Percentiles rank a stretch among this genome's conserved stretches.
phyloP scores from a whole-genome alignment of 2,797 vertebrate genomes.

The Danio tinwini region DNA sequence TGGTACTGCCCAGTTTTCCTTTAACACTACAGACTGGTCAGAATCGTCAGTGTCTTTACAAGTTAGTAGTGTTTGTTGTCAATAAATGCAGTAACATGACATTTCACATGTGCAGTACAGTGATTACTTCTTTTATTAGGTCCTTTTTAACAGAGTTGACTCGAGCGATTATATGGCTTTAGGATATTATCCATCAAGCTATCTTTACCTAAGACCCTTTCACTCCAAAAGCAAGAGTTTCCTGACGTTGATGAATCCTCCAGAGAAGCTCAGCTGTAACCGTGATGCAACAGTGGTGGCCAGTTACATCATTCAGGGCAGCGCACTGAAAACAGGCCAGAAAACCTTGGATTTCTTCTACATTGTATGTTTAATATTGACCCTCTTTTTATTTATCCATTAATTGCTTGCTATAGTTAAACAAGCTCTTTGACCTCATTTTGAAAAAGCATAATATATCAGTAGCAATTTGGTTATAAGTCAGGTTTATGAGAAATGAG shows the following conservation, averaged over 20 bases:
- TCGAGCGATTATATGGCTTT: not conserved
- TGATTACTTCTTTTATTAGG: constrained; percentile 65
- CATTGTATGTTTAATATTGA: constrained; percentile 69
- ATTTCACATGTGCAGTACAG: not conserved
- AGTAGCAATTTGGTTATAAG: too few species aligned
- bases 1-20: constrained; percentile 78
- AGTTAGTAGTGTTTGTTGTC: constrained; percentile 68
- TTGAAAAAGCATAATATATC: too few species aligned
- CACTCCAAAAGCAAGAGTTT: constrained; percentile 85
- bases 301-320: constrained; percentile 77
- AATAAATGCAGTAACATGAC: too few species aligned
- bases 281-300: constrained; percentile 60
- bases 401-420: not conserved
- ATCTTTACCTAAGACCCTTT: constrained; percentile 65
- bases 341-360: constrained; percentile 78
- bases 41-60: constrained; percentile 61
- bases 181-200: constrained; percentile 57
- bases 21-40: constrained; percentile 77
- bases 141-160: constrained; percentile 35
- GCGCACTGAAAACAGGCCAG: constrained; percentile 68
- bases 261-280: constrained; percentile 72
- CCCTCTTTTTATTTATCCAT: not conserved
- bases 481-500: too few species aligned
- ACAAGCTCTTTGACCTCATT: too few species aligned
- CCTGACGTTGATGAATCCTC: constrained; percentile 73